A percentile compares a stretch with the other conserved stretches of the same genome.
Evolutionary conservation across 1,140 invertebrate genomes (phyloP).

Genomic region (Halictus rubicundus): DNA sequence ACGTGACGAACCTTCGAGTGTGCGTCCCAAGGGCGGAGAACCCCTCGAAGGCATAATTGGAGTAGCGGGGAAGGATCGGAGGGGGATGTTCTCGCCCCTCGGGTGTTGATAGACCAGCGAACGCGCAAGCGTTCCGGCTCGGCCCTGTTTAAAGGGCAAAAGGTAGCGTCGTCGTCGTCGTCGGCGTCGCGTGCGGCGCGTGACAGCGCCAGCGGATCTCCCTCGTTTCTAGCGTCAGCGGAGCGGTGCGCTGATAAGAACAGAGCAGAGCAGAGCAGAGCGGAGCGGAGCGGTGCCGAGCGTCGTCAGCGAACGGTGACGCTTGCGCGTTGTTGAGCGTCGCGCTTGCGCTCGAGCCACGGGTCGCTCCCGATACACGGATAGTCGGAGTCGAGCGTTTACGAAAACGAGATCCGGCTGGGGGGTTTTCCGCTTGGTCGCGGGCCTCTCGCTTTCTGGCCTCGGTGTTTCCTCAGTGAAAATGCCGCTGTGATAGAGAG

Average conservation of each 20-base stretch:
- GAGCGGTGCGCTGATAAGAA: slow-evolving; percentile 68
- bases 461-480: slow-evolving; percentile 58
- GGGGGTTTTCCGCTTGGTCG: slow-evolving; percentile 50
- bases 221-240: slow-evolving; percentile 2
- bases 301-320: slow-evolving; percentile 48
- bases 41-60: no score
- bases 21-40: no score
- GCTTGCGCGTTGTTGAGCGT: slow-evolving; percentile 52
- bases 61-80: no score
- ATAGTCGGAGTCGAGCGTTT: slow-evolving; percentile 58
- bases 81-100: no score
- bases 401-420: slow-evolving; percentile 60
- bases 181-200: no score
- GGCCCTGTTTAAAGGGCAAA: no score
- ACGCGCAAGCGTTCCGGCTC: no score
- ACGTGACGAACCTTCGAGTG: no score
- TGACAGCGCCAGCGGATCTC: slow-evolving; percentile 4
- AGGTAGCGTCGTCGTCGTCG: no score
- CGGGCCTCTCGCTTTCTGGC: slow-evolving; percentile 46
- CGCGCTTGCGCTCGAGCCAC: slow-evolving; percentile 29
- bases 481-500: slow-evolving; percentile 66
- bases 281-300: slow-evolving; percentile 64
- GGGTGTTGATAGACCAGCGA: no score
- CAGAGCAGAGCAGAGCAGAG: not conserved
- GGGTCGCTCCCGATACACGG: slow-evolving; percentile 57